Conservation (phyloP, 2,113 vertebrate genomes). For the Rhagologus leucostigma region DNA sequence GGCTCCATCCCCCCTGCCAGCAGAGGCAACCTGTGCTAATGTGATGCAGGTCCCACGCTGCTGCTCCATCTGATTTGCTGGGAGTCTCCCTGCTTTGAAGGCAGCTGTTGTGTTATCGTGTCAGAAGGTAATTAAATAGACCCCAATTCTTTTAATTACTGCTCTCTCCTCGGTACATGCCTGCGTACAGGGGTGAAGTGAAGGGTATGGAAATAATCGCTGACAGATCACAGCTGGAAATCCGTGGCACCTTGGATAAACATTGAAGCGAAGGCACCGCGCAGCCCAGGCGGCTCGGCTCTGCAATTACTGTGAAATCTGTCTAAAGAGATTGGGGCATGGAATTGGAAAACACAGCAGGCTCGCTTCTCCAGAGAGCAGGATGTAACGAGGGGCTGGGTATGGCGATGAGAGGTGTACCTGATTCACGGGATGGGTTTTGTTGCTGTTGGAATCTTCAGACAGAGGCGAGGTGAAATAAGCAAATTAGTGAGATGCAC, state of each 20-base stretch:
- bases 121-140: slow-evolving; percentile 69
- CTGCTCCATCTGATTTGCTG: slow-evolving; percentile 4
- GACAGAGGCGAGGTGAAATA: neutral
- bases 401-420: neutral
- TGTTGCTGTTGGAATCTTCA: neutral
- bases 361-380: neutral
- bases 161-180: slow-evolving; percentile 24
- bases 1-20: neutral
- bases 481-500: neutral
- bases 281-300: neutral
- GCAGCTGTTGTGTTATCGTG: neutral
- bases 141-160: slow-evolving; percentile 67
- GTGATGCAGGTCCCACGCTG: neutral
- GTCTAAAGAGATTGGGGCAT: slow-evolving; percentile 5
- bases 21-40: neutral
- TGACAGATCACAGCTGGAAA: slow-evolving; percentile 44
- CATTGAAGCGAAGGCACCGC: neutral
- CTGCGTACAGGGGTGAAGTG: slow-evolving; percentile 43
- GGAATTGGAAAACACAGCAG: neutral
- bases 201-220: slow-evolving; percentile 49
- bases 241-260: neutral
- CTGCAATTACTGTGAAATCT: slow-evolving; percentile 34
- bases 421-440: neutral
- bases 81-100: neutral
- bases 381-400: neutral